phyloP scores from a whole-genome alignment of 1,140 invertebrate species.

The Drosophila azteca region DNA sequence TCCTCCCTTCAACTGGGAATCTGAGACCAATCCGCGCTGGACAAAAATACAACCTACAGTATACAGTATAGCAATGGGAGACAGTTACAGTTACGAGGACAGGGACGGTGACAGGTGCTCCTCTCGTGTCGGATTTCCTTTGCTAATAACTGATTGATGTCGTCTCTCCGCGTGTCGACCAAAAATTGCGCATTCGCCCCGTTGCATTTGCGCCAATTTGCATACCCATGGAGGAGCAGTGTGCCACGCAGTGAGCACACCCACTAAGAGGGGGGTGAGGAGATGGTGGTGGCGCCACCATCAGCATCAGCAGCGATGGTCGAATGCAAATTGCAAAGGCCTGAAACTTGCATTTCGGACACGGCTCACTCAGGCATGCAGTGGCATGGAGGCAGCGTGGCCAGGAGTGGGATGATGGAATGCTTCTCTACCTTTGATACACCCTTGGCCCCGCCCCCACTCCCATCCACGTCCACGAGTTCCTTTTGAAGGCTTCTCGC shows the following conservation, averaged over 20 bases:
- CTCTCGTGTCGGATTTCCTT: constrained; percentile 46
- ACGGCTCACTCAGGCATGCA: constrained; percentile 56
- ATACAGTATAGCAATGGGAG: too few relatives aligned
- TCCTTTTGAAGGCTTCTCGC: constrained; percentile 60
- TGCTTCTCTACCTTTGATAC: constrained; percentile 4
- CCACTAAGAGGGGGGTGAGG: not conserved
- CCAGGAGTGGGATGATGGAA: not conserved
- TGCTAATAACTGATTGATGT: constrained; percentile 77
- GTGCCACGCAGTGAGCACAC: too few relatives aligned
- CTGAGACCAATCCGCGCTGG: too few relatives aligned
- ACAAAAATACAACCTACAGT: too few relatives aligned
- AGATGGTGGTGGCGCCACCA: too few relatives aligned
- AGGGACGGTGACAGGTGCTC: not conserved
- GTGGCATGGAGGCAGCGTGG: constrained; percentile 2
- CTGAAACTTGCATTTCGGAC: constrained; percentile 73
- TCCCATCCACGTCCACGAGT: not conserved
- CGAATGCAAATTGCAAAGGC: constrained; percentile 65
- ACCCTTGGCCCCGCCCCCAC: constrained; percentile 1
- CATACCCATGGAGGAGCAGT: constrained; percentile 32
- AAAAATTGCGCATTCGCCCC: constrained; percentile 70
- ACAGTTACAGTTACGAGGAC: too few relatives aligned
- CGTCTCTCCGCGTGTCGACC: constrained; percentile 33
- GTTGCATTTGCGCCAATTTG: constrained; percentile 62
- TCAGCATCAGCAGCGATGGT: constrained; percentile 19
- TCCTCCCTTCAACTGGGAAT: too few relatives aligned